Conservation (phyloP, 2,113 vertebrate species). For the Aix galericulata region DNA sequence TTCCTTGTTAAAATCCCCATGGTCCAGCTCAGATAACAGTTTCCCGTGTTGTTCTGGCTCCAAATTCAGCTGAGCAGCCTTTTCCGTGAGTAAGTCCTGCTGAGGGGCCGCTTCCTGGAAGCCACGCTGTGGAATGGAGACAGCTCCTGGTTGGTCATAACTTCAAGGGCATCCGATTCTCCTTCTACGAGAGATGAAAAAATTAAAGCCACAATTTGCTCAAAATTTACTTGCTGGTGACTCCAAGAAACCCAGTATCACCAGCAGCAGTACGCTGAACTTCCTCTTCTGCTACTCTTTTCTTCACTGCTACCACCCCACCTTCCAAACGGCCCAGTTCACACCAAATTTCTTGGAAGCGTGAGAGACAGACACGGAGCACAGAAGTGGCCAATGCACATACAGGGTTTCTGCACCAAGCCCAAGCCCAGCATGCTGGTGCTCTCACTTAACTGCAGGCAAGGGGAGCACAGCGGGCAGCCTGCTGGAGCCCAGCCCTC, state of each 20-base stretch:
- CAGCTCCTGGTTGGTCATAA: slow-evolving; percentile 32
- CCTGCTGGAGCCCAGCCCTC: neutral
- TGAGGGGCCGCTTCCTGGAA: slow-evolving; percentile 50
- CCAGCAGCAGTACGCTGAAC: neutral
- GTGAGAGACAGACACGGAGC: accelerated
- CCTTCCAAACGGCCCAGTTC: neutral
- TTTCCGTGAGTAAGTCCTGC: slow-evolving; percentile 86
- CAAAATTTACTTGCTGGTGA: neutral
- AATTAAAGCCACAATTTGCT: neutral
- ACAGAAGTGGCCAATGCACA: neutral
- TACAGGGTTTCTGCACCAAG: neutral
- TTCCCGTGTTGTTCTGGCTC: neutral
- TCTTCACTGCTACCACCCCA: neutral
- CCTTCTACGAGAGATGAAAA: slow-evolving; percentile 33
- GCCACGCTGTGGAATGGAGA: slow-evolving; percentile 75
- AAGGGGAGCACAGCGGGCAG: neutral
- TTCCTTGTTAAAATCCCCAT: neutral
- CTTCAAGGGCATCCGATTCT: neutral
- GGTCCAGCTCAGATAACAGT: neutral
- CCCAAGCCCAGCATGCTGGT: no score
- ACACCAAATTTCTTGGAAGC: neutral
- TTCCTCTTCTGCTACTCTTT: neutral
- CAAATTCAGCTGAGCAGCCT: slow-evolving; percentile 78
- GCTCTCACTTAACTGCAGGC: neutral
- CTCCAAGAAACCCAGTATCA: neutral